Conservation (phyloP, 2,888 invertebrate species). For the Scelioninae gen. 2 region DNA sequence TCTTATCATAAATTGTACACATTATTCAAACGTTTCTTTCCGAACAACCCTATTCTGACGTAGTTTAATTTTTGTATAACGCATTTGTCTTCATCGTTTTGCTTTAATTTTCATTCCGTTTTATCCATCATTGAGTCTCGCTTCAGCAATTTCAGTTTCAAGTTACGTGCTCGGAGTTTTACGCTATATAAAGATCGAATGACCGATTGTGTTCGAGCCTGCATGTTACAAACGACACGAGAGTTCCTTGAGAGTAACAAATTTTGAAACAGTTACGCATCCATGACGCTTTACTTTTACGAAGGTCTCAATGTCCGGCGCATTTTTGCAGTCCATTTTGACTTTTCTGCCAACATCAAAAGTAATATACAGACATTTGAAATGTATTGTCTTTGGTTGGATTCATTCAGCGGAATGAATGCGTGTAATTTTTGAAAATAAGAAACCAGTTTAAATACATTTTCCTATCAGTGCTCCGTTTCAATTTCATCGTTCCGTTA, state of each 20-base stretch:
- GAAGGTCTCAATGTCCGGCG: slow-evolving; percentile 11
- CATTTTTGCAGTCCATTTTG: slow-evolving; percentile 37
- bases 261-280: slow-evolving; percentile 32
- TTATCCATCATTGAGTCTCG: slow-evolving; percentile 34
- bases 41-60: too few relatives aligned
- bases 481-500: too few relatives aligned
- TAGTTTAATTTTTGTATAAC: too few relatives aligned
- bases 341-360: slow-evolving; percentile 5
- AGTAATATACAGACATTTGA: slow-evolving; percentile 34
- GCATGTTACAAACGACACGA: slow-evolving; percentile 31
- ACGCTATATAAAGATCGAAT: slow-evolving; percentile 56
- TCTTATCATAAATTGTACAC: too few relatives aligned
- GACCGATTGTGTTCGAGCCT: slow-evolving; percentile 49
- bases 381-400: slow-evolving; percentile 28
- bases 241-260: slow-evolving; percentile 19
- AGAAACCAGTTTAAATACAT: too few relatives aligned
- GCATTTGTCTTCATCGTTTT: too few relatives aligned
- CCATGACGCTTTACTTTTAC: slow-evolving; percentile 42
- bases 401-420: too few relatives aligned
- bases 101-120: slow-evolving; percentile 23
- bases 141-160: slow-evolving; percentile 43
- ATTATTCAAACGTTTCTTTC: too few relatives aligned
- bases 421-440: too few relatives aligned
- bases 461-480: too few relatives aligned
- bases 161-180: slow-evolving; percentile 41